Conservation (phyloP, 1,140 invertebrate species). For the Meloidogyne chitwoodi region DNA sequence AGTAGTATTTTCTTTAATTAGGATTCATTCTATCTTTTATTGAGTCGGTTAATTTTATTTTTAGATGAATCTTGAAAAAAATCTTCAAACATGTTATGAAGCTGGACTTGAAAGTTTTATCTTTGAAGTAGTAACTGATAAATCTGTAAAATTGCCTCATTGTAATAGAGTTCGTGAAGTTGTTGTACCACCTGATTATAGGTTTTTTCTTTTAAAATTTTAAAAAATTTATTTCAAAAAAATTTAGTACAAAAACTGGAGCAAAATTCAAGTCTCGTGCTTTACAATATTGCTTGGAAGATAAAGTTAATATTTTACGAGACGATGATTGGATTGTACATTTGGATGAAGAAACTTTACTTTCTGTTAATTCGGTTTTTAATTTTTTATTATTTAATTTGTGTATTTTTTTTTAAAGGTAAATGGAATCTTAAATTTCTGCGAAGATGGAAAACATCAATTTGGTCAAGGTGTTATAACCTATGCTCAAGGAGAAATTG, state of each 20-base stretch:
- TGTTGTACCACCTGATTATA: constrained; percentile 44
- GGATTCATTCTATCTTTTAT: too few species aligned
- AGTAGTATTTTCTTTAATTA: too few species aligned
- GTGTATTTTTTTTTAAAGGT: constrained; percentile 32
- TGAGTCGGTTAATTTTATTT: constrained; percentile 26
- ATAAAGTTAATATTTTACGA: constrained; percentile 65
- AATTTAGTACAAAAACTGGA: constrained; percentile 74
- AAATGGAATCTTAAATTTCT: constrained; percentile 87
- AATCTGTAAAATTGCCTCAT: constrained; percentile 71
- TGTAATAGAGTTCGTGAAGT: constrained; percentile 64
- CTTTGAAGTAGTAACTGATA: constrained; percentile 94
- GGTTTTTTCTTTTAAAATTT: constrained; percentile 22
- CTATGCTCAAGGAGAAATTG: constrained; percentile 81
- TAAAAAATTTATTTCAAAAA: background rate
- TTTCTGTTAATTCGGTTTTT: constrained; percentile 82
- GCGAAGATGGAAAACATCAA: constrained; percentile 84
- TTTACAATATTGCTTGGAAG: constrained; percentile 89
- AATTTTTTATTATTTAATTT: background rate
- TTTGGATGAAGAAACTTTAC: constrained; percentile 89
- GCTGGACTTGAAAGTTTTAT: constrained; percentile 91
- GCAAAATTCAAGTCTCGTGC: constrained; percentile 91
- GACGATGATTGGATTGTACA: constrained; percentile 95
- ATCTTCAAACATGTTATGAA: constrained; percentile 81
- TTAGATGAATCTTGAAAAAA: constrained; percentile 77
- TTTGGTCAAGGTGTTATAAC: constrained; percentile 97